These are phyloP conservation scores for Parascotia fuliginaria DNA, from an alignment of 2,888 invertebrate species.

Conservation along the genomic window DNA sequence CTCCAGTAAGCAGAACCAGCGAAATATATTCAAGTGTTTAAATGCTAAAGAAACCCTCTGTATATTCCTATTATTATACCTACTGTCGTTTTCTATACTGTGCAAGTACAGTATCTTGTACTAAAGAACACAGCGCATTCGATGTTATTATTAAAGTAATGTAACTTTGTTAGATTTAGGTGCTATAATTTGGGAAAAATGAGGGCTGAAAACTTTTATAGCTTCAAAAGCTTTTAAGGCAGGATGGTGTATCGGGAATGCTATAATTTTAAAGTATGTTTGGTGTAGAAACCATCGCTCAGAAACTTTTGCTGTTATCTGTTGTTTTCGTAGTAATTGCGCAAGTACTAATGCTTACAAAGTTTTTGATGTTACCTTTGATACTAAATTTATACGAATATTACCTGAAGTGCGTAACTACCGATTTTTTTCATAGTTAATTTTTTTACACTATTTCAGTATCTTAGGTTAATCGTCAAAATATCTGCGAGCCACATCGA, in stretches of 20 bases:
- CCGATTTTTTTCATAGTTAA: too few species aligned
- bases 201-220: slow-evolving; percentile 41
- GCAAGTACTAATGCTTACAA: not conserved
- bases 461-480: too few species aligned
- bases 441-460: too few species aligned
- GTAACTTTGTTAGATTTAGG: slow-evolving; percentile 36
- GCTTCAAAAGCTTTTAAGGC: slow-evolving; percentile 44
- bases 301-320: slow-evolving; percentile 28
- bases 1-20: too few species aligned
- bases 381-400: too few species aligned
- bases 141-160: slow-evolving; percentile 25
- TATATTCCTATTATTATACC: too few species aligned
- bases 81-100: not conserved
- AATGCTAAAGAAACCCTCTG: too few species aligned
- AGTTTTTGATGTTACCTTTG: not conserved
- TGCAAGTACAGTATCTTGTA: not conserved
- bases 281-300: slow-evolving; percentile 9
- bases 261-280: slow-evolving; percentile 42
- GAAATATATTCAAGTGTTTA: too few species aligned
- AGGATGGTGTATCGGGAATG: slow-evolving; percentile 38
- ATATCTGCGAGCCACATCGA: too few species aligned
- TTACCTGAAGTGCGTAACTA: too few species aligned
- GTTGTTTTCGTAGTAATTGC: slow-evolving; percentile 17
- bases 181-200: slow-evolving; percentile 42
- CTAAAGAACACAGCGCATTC: slow-evolving; percentile 1